A percentile compares a stretch with the other conserved stretches of the same genome.
Evolutionary conservation across 2,888 invertebrate genomes (phyloP).

Genomic region (Panzeria rudis): DNA sequence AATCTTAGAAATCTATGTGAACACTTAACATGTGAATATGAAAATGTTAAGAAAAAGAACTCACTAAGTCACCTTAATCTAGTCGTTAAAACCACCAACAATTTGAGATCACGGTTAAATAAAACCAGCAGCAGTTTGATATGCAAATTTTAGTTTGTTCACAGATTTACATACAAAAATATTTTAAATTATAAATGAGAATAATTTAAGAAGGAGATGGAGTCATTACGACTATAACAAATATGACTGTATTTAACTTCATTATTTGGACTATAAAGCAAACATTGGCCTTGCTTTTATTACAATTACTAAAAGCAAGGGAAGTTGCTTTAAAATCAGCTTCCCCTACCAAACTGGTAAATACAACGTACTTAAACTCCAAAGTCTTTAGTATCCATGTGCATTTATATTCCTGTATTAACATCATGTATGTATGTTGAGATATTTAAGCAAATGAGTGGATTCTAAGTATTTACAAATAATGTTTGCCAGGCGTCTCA

Average conservation of each 20-base stretch:
- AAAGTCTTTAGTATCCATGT: not conserved
- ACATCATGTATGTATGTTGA: not conserved
- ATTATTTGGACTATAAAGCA: constrained; percentile 32
- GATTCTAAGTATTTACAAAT: constrained; percentile 69
- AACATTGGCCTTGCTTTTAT: not conserved
- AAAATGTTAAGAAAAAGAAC: not conserved
- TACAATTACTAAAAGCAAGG: not conserved
- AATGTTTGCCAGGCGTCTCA: constrained; percentile 69
- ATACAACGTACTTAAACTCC: not conserved
- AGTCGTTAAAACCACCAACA: constrained; percentile 19
- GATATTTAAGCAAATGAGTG: constrained; percentile 61
- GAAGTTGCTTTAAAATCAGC: not conserved
- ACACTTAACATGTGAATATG: constrained; percentile 10
- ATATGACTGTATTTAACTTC: constrained; percentile 27
- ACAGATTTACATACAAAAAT: constrained; percentile 21
- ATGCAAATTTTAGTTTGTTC: constrained; percentile 27
- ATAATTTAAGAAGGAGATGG: constrained; percentile 1
- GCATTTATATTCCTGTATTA: not conserved
- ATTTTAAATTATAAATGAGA: constrained; percentile 10
- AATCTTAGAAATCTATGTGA: constrained; percentile 46
- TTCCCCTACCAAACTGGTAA: not conserved
- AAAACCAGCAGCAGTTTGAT: constrained; percentile 29
- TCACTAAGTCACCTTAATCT: constrained; percentile 35
- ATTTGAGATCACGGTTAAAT: not conserved
- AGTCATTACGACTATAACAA: constrained; percentile 13